Conservation (phyloP, 2,888 invertebrate species). For the Papilio demoleus region DNA sequence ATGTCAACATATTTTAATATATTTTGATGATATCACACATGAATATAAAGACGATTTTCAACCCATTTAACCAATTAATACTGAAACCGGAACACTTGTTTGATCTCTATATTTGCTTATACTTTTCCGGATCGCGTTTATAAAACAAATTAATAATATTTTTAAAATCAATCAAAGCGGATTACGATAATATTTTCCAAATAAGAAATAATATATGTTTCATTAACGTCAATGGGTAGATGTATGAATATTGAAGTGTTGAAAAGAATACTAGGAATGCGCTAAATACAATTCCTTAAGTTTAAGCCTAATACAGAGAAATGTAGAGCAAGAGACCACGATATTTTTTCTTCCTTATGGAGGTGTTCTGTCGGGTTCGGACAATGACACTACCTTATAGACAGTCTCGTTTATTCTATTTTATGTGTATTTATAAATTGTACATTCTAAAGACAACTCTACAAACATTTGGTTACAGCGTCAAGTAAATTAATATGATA, state of each 20-base stretch:
- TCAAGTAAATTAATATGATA: too few relatives aligned
- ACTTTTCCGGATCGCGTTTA: conserved; percentile 2
- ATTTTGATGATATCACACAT: background rate
- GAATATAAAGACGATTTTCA: background rate
- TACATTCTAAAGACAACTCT: too few relatives aligned
- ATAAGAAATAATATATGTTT: background rate
- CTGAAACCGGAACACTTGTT: background rate
- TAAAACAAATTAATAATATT: conserved; percentile 7
- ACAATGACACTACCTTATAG: too few relatives aligned
- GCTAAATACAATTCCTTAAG: background rate
- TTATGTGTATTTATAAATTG: too few relatives aligned
- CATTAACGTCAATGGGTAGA: background rate
- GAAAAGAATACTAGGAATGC: background rate
- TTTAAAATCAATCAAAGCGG: background rate
- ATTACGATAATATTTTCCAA: background rate
- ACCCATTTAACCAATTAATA: background rate
- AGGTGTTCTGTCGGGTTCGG: too few relatives aligned
- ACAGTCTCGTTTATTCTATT: too few relatives aligned
- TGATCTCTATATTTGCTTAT: background rate
- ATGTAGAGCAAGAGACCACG: too few relatives aligned
- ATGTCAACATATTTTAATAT: conserved; percentile 34
- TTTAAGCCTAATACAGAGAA: too few relatives aligned
- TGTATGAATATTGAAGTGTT: background rate
- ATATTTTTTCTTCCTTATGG: too few relatives aligned
- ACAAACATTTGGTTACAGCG: too few relatives aligned